phyloP scores from a whole-genome alignment of 1,140 invertebrate species.

The Drosophila burlai region DNA sequence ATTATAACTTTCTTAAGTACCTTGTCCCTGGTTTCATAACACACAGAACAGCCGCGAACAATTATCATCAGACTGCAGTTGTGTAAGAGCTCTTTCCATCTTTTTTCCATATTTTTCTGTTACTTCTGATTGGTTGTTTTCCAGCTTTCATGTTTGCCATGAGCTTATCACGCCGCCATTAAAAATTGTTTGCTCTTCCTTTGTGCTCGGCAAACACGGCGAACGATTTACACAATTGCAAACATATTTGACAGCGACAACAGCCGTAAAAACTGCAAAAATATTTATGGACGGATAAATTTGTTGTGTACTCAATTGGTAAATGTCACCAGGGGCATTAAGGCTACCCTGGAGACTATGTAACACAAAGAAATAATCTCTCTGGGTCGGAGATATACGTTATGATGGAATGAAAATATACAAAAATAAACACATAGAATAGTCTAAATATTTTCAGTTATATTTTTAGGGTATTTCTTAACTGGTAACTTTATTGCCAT shows the following conservation, averaged over 20 bases:
- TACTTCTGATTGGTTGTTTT: constrained; percentile 28
- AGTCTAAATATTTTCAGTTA: not conserved
- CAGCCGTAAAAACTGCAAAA: constrained; percentile 36
- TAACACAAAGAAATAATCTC: not conserved
- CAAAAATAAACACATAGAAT: not conserved
- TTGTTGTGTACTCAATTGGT: constrained; percentile 44
- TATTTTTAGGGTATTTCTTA: constrained; percentile 1
- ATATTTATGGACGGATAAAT: constrained; percentile 55
- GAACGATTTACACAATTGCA: constrained; percentile 56
- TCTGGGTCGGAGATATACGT: not conserved
- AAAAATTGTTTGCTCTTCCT: constrained; percentile 55
- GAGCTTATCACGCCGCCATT: constrained; percentile 66
- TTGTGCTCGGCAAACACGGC: constrained; percentile 48
- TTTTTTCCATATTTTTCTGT: constrained; percentile 25
- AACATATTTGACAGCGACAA: constrained; percentile 53
- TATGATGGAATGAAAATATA: not conserved
- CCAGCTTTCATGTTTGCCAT: constrained; percentile 21
- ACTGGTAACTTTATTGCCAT: not conserved
- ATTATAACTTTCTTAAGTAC: constrained; percentile 26
- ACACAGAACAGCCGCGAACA: constrained; percentile 28
- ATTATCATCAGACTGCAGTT: constrained; percentile 58
- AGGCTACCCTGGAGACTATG: not conserved
- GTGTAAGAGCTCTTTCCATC: not conserved
- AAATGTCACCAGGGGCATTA: constrained; percentile 5
- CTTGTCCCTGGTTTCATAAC: constrained; percentile 33